phyloP scores from a whole-genome alignment of 2,113 vertebrate genomes.

The Canis aureus region DNA sequence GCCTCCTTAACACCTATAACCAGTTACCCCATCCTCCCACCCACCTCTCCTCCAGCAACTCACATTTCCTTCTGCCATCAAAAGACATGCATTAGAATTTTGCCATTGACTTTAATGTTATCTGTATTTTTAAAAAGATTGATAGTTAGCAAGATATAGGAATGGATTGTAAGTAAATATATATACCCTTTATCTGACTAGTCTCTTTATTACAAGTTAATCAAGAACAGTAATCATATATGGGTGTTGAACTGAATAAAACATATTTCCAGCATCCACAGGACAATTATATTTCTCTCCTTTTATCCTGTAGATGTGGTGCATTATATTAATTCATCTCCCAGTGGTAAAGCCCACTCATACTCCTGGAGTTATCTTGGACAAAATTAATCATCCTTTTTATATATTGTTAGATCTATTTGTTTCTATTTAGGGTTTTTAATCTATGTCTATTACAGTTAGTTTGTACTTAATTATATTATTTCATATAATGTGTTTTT shows the following conservation, averaged over 20 bases:
- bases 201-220: background rate
- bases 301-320: background rate
- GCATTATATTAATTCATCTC: background rate
- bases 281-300: background rate
- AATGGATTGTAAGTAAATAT: background rate
- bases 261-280: background rate
- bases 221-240: background rate
- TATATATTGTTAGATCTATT: background rate
- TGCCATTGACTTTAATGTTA: background rate
- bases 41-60: background rate
- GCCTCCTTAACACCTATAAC: background rate
- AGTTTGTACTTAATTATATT: background rate
- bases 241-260: background rate
- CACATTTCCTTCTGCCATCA: background rate
- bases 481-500: background rate
- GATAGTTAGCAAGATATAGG: background rate
- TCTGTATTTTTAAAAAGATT: background rate
- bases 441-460: background rate
- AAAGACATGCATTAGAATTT: background rate
- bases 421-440: background rate
- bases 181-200: background rate
- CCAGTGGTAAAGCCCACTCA: background rate
- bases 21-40: background rate
- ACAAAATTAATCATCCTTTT: background rate
- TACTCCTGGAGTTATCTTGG: background rate